Evolutionary conservation across 2,113 vertebrate species (phyloP).

Genomic region (Thamnophis sirtalis): DNA sequence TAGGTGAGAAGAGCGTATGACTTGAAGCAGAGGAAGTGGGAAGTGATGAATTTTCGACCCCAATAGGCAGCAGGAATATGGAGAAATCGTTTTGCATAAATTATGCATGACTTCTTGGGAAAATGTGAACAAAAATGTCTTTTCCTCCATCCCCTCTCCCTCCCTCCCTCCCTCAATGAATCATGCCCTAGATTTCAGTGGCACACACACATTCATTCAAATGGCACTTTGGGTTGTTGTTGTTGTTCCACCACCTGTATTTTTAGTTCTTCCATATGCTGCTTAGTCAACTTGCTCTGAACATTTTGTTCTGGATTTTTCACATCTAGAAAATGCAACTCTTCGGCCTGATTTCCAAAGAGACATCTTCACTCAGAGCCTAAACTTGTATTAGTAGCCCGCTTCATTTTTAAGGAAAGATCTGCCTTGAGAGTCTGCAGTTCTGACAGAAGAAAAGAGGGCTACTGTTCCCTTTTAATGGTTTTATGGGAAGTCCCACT

Average conservation of each 20-base stretch:
- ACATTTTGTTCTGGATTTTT: constrained; percentile 28
- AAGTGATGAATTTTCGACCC: constrained; percentile 41
- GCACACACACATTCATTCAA: constrained; percentile 44
- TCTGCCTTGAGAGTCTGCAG: not conserved
- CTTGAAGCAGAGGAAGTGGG: constrained; percentile 36
- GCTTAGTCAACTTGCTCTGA: constrained; percentile 31
- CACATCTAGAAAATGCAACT: constrained; percentile 5
- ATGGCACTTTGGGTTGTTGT: constrained; percentile 46
- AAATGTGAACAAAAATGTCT: constrained; percentile 45
- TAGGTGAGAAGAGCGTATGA: constrained; percentile 37
- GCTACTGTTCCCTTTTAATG: not conserved
- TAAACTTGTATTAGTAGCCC: not conserved
- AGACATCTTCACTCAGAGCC: not conserved
- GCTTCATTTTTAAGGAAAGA: not conserved
- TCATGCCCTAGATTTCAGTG: constrained; percentile 49
- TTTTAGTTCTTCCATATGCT: constrained; percentile 45
- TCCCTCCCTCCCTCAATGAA: constrained; percentile 47
- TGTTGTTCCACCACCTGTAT: constrained; percentile 45
- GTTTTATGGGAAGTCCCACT: not conserved
- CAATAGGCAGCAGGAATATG: constrained; percentile 57
- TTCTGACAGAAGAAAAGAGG: not conserved
- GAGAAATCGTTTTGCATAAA: constrained; percentile 55
- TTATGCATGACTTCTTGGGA: constrained; percentile 53
- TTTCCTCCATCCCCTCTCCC: not conserved
- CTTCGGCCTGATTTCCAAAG: not conserved